These are phyloP conservation scores for Channa striata DNA, from an alignment of 2,797 vertebrate species.

Conservation along the genomic window DNA sequence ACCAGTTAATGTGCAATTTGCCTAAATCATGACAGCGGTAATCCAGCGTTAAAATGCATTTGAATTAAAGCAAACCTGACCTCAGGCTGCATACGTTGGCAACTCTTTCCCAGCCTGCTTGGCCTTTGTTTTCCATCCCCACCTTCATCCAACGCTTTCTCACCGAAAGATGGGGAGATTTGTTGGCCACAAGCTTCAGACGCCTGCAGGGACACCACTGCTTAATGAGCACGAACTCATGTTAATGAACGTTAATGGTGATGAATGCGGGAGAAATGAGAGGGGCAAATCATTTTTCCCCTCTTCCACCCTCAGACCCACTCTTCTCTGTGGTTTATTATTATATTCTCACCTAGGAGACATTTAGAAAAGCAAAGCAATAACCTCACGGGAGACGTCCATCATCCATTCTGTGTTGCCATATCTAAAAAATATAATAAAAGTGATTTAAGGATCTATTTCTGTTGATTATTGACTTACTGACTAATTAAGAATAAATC, in stretches of 20 bases:
- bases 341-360: conserved; percentile 12
- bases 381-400: conserved; percentile 32
- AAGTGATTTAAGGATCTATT: too few relatives aligned
- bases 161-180: conserved; percentile 32
- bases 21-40: too few relatives aligned
- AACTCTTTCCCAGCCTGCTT: conserved; percentile 8
- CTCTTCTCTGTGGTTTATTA: conserved; percentile 6
- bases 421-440: background rate
- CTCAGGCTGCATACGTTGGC: conserved; percentile 16
- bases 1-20: too few relatives aligned
- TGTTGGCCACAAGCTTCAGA: conserved; percentile 49
- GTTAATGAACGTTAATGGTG: conserved; percentile 75
- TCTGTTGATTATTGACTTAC: too few relatives aligned
- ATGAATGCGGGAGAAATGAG: conserved; percentile 64
- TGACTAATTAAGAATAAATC: background rate
- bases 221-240: conserved; percentile 69
- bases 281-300: conserved; percentile 41
- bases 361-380: conserved; percentile 32
- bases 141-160: conserved; percentile 15
- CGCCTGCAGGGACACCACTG: conserved; percentile 56
- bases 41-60: too few relatives aligned
- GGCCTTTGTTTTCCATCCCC: conserved; percentile 7
- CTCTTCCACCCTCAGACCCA: conserved; percentile 19
- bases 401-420: conserved; percentile 26
- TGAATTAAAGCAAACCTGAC: background rate